phyloP scores from a whole-genome alignment of 2,797 vertebrate genomes.

The Neosalanx taihuensis region DNA sequence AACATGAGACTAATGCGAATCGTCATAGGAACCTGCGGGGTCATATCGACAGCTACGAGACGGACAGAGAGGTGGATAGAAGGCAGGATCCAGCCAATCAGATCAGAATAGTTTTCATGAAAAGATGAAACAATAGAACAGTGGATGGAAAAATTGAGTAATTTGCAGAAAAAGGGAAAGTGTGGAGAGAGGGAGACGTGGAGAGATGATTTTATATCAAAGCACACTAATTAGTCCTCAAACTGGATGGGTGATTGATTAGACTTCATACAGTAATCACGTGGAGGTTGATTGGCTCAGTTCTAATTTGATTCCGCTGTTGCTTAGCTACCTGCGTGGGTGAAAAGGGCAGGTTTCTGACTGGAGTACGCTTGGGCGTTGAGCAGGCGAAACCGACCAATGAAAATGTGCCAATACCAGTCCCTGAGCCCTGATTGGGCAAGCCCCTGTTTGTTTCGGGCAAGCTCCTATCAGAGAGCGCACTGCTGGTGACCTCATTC shows the following conservation, averaged over 20 bases:
- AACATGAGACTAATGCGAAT: neutral
- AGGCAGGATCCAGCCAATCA: neutral
- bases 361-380: conserved; percentile 78
- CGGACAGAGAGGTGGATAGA: neutral
- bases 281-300: conserved; percentile 46
- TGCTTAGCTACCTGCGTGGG: conserved; percentile 88
- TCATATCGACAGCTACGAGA: neutral
- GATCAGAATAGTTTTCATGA: too few relatives aligned
- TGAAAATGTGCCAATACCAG: conserved; percentile 64
- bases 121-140: too few relatives aligned
- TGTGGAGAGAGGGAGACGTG: neutral
- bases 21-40: neutral
- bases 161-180: neutral
- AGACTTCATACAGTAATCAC: conserved; percentile 17
- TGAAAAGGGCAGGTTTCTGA: conserved; percentile 89
- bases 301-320: conserved; percentile 57
- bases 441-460: conserved; percentile 64
- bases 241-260: conserved; percentile 25
- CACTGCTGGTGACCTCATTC: conserved; percentile 73
- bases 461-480: conserved; percentile 66
- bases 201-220: conserved; percentile 3
- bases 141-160: conserved; percentile 10
- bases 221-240: conserved; percentile 1
- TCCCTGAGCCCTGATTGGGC: conserved; percentile 72
- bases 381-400: conserved; percentile 78